Base-by-base conservation (phyloP, 2,888 invertebrate genomes). In the Fragum whitleyi region DNA sequence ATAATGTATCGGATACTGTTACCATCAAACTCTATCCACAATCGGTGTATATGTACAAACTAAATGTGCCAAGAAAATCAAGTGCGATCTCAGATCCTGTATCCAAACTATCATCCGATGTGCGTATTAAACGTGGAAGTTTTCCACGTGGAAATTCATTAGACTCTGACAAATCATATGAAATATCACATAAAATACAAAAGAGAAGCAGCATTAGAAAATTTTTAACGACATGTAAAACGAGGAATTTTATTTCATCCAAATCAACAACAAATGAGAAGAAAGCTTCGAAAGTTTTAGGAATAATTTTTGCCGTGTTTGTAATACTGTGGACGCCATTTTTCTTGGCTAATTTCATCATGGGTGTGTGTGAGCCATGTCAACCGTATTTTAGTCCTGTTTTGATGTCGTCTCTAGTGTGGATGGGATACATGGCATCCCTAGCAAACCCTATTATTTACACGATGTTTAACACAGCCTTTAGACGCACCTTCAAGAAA, bases 371-470 rank as follows among this genome's bases (percentile, higher is more conserved):
- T 85, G 61, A 70, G 5, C 28, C 77, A 0, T 93, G 93, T 83
- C 86, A 90, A 78, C 67, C 71, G 5, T 77, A 85, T 14, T 68
- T 92, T 9, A 91, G 90, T 1, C 87, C 90, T 1, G 87, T 90
- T 36, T 77, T 92, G 71, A 92, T 93, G 91, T 90, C 93, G 6
- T 81, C 89, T 19, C 91, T 93, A 74, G 84, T 92, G 5, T 94
- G 94, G 94, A 91, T 94, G 87, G 94, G 94, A 21, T 94, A 93
- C 59, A 81, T 91, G 23, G 92, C 94, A 1, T 93, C 93, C 0
- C 86, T 93, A 70, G 92, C 93, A 26, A 94, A 94, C 74, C 94
- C 94, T 7, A 93, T 94, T 76, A 93, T 94, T 59, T 94, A 94
- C 75, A 94, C 93, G 7, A 93, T 93, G 92, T 93, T 94, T 81